Conservation (phyloP, 35 echinoderm and acorn worm species). For the Strongylocentrotus purpuratus region DNA sequence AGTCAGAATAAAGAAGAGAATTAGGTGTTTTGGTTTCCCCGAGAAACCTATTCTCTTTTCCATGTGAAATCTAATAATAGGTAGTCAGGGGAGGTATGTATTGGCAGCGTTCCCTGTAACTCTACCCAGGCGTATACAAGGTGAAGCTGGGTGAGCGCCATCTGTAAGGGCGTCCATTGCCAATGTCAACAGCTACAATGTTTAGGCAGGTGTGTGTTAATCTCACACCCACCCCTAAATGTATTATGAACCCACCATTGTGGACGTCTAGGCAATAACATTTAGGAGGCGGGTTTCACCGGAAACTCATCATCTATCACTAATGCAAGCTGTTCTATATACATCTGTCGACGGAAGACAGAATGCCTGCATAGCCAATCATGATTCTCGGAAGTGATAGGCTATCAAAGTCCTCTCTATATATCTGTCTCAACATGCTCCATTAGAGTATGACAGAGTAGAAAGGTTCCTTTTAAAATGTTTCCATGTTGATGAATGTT, state of each 20-base stretch:
- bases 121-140: not conserved
- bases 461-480: no score
- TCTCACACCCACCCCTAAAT: not conserved
- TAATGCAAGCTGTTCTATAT: not conserved
- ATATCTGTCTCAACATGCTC: no score
- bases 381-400: not conserved
- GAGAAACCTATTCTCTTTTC: not conserved
- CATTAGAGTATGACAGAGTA: no score
- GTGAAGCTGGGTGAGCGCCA: not conserved
- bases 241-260: not conserved
- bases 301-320: not conserved
- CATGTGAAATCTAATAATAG: conserved; percentile 6
- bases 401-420: no score
- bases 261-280: not conserved
- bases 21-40: not conserved
- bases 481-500: no score
- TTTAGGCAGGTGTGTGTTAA: not conserved
- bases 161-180: not conserved
- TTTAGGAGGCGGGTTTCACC: not conserved
- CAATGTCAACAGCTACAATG: not conserved
- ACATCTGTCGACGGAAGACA: not conserved
- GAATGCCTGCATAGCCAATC: not conserved
- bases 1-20: not conserved
- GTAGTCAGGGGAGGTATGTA: not conserved
- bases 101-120: not conserved